phyloP scores from a whole-genome alignment of 1,140 invertebrate genomes.

The Trialeurodes vaporariorum region DNA sequence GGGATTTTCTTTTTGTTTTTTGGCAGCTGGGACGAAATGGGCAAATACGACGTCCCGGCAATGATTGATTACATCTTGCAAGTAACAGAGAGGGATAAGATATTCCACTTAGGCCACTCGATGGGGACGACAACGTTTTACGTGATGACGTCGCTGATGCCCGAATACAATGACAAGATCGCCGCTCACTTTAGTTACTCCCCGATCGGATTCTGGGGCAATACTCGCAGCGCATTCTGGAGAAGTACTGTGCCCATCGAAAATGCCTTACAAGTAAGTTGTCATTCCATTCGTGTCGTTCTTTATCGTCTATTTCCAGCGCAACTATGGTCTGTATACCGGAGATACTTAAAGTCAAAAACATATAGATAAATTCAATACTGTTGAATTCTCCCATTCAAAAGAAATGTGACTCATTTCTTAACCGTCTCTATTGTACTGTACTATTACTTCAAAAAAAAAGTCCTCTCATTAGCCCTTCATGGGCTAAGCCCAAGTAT shows the following conservation, averaged over 20 bases:
- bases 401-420: too few species aligned
- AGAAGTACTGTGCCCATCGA: background rate
- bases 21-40: slow-evolving; percentile 48
- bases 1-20: too few species aligned
- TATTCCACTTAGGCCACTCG: slow-evolving; percentile 46
- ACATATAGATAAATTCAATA: too few species aligned
- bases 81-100: slow-evolving; percentile 35
- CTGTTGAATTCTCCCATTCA: too few species aligned
- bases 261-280: background rate
- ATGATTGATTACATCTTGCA: slow-evolving; percentile 47
- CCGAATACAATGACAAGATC: slow-evolving; percentile 42
- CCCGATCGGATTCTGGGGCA: slow-evolving; percentile 33
- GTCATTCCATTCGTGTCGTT: too few species aligned
- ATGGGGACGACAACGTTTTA: slow-evolving; percentile 45
- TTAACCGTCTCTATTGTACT: too few species aligned
- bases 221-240: slow-evolving; percentile 38
- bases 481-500: too few species aligned
- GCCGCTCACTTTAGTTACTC: slow-evolving; percentile 35
- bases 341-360: too few species aligned
- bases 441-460: too few species aligned
- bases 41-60: slow-evolving; percentile 46
- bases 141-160: slow-evolving; percentile 38
- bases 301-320: too few species aligned
- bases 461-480: too few species aligned
- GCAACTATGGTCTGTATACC: too few species aligned